Evolutionary conservation across 2,113 vertebrate genomes (phyloP), one percentile per base, ranked within the genome.

Genomic region (Martes martes): DNA sequence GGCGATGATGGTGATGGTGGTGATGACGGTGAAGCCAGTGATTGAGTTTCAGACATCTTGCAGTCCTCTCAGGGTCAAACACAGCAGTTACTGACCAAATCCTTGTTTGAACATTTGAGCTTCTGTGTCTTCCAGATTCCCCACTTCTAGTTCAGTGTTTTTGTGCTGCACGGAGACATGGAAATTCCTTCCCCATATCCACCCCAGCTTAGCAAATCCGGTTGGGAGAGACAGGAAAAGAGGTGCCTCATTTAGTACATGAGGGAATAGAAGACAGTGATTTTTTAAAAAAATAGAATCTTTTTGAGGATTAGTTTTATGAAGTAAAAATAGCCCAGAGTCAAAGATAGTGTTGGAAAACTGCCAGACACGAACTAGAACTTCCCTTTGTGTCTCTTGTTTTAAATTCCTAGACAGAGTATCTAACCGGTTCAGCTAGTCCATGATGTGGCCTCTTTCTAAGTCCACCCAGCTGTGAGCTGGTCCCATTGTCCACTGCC

Each of bases 241-340:
- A 33, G 19, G 24, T 21, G 28, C 11, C 47, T 95, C 23, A 42
- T 47, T 4, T 52, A 57, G 36, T 57, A 13, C 42, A 4, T 31
- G 55, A 39, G 50, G 42, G 19, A 39, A 63, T 13, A 50, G 57
- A 96, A 18, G 50, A 26, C 39, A 39, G 33, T 45, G 39, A 24
- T 80, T 87, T 57, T 52, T 59, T 73, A 65, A 65, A 59, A 59
- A 59, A 91, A 39, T 11, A 78, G 93, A 47, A 67, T 86, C 13
- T 89, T 81, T 82, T 61, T 83, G 90, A 98, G 74, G 74, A 80
- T 91, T 89, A 19, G 4, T 92, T 93, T 90, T 74, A 76, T 92
- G 57, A 26, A 94, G 83, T 95, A 81, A 91, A 94, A 90, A 95
- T 83, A 94, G 59, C 73, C 1, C 36, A 71, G 61, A 90, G 65